A percentile compares a stretch with the other conserved stretches of the same genome.
Evolutionary conservation across 37 sponge, comb jelly and placozoan genomes (phyloP).

Genomic region (Crambe crambe): DNA sequence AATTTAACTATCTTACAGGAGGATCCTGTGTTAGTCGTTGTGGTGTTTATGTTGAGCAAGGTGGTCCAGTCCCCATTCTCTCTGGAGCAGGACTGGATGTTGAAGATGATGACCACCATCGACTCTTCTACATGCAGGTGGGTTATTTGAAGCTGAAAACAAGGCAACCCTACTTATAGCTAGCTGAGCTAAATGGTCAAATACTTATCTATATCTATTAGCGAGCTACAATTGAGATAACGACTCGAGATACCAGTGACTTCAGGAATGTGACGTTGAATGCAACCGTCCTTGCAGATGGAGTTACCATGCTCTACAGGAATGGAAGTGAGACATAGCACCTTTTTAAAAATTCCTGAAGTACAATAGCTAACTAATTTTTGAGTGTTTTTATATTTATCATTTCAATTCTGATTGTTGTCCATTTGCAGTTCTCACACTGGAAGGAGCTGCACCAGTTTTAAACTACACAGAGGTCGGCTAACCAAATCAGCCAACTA

Average conservation of each 20-base stretch:
- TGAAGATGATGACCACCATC: constrained; percentile 44
- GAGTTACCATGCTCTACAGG: background rate
- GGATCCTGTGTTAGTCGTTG: constrained; percentile 11
- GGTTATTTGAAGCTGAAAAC: background rate
- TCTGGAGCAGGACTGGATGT: constrained; percentile 39
- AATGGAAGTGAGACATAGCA: constrained; percentile 24
- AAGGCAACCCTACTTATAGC: no score
- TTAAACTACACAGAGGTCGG: constrained; percentile 33
- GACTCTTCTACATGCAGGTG: constrained; percentile 33
- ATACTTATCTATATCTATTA: background rate
- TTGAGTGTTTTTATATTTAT: background rate
- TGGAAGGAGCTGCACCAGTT: constrained; percentile 39
- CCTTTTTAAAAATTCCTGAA: background rate
- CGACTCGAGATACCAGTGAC: constrained; percentile 3
- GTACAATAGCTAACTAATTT: background rate
- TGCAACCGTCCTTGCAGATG: constrained; percentile 13
- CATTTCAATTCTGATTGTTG: background rate
- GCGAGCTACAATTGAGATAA: background rate
- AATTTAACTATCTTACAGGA: background rate
- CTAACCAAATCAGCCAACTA: background rate
- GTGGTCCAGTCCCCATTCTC: constrained; percentile 21
- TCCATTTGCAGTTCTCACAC: constrained; percentile 28
- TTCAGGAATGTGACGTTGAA: constrained; percentile 8
- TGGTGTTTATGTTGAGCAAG: constrained; percentile 15
- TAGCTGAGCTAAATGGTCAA: no score